Conservation (phyloP, 2,888 invertebrate species). For the Microctonus hyperodae region DNA sequence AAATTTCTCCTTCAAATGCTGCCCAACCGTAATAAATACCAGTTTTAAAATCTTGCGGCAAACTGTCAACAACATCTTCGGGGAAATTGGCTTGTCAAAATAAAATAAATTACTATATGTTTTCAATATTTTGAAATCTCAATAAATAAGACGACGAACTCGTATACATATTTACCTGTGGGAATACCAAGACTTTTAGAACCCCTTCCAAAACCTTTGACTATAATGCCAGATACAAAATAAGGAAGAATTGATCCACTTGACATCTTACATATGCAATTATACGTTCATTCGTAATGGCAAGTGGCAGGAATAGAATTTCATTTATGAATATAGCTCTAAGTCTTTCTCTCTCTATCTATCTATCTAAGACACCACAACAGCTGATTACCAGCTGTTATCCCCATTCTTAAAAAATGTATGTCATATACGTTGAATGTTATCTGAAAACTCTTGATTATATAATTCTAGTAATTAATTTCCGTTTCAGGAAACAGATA, state of each 20-base stretch:
- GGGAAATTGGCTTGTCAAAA: conserved; percentile 77
- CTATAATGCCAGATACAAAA: conserved; percentile 80
- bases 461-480: no score
- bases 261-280: conserved; percentile 29
- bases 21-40: conserved; percentile 98
- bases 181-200: conserved; percentile 95
- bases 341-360: no score
- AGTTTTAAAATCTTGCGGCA: conserved; percentile 77
- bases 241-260: conserved; percentile 67
- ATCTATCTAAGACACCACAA: no score
- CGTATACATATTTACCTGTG: conserved; percentile 77
- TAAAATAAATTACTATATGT: conserved; percentile 16
- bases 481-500: conserved; percentile 1
- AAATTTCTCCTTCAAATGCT: conserved; percentile 74
- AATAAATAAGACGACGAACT: no score
- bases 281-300: background rate
- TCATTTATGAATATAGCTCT: background rate
- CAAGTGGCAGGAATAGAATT: background rate
- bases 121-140: background rate
- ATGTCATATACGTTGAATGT: background rate
- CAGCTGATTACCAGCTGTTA: background rate
- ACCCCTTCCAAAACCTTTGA: conserved; percentile 96
- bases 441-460: no score
- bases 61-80: conserved; percentile 75
- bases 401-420: background rate